phyloP scores from a whole-genome alignment of 2,797 vertebrate genomes.

The Rhinophrynus dorsalis region DNA sequence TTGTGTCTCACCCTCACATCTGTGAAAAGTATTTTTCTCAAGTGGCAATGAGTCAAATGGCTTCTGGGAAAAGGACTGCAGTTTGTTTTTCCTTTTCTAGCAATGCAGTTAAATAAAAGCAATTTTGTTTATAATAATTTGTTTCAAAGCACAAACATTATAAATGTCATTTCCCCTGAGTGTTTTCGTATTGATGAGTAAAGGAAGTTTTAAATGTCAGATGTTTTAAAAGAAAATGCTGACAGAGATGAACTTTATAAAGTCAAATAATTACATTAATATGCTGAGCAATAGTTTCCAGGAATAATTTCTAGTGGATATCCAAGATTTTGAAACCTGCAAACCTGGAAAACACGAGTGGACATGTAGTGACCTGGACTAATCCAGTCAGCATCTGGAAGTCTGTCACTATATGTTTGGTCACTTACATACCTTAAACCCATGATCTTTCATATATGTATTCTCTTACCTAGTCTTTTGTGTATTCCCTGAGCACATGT shows the following conservation, averaged over 20 bases:
- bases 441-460: no score
- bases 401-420: no score
- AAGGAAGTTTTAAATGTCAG: no score
- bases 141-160: constrained; percentile 27
- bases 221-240: constrained; percentile 9
- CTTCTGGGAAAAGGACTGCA: not conserved
- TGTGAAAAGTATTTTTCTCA: constrained; percentile 3
- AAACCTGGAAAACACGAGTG: no score
- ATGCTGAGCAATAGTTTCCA: constrained; percentile 5
- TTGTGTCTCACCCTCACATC: not conserved
- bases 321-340: no score
- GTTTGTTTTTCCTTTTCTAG: constrained; percentile 7
- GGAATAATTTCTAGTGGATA: constrained; percentile 22
- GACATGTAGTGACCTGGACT: no score
- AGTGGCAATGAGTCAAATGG: not conserved
- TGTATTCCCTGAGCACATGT: no score
- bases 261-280: no score
- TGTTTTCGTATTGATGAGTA: not conserved
- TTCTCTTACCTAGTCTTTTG: no score
- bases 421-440: no score
- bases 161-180: constrained; percentile 17
- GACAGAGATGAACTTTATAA: constrained; percentile 3
- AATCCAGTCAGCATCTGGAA: no score
- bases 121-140: constrained; percentile 39
- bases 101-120: constrained; percentile 20